Conservation (phyloP, 2,113 vertebrate species). For the Pteruthius melanotis region DNA sequence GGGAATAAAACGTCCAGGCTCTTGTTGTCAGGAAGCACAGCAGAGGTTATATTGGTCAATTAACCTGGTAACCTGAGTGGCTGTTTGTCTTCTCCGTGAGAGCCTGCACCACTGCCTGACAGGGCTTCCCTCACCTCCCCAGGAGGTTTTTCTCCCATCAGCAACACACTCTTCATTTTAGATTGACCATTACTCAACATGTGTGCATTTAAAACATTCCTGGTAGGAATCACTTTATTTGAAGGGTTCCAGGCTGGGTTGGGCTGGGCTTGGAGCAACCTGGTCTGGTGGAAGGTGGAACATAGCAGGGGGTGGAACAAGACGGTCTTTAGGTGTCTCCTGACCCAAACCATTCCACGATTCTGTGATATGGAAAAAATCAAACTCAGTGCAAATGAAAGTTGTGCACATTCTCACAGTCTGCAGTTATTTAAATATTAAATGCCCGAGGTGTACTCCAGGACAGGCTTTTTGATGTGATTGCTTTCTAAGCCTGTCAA, state of each 20-base stretch:
- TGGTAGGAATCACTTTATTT: not conserved
- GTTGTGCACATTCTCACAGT: not conserved
- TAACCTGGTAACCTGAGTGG: not conserved
- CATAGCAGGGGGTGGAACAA: not conserved
- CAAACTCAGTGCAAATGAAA: not conserved
- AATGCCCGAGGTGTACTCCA: not conserved
- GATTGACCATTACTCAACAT: not conserved
- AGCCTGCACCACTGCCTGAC: not conserved
- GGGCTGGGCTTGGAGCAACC: not conserved
- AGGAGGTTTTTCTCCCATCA: not conserved
- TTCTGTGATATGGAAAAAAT: not conserved
- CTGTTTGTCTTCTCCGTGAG: not conserved
- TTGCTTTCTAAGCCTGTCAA: not conserved
- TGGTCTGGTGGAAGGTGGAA: not conserved
- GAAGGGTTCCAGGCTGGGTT: not conserved
- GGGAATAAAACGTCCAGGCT: not conserved
- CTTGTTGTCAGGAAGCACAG: constrained; percentile 1
- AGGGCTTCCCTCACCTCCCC: not conserved
- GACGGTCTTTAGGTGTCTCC: not conserved
- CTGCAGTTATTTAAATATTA: not conserved
- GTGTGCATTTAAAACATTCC: not conserved
- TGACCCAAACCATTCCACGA: not conserved
- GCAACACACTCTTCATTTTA: not conserved
- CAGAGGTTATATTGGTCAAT: constrained; percentile 45
- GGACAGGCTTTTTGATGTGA: not conserved